Conservation (phyloP, 2,888 invertebrate species). For the Mythimna pallens region DNA sequence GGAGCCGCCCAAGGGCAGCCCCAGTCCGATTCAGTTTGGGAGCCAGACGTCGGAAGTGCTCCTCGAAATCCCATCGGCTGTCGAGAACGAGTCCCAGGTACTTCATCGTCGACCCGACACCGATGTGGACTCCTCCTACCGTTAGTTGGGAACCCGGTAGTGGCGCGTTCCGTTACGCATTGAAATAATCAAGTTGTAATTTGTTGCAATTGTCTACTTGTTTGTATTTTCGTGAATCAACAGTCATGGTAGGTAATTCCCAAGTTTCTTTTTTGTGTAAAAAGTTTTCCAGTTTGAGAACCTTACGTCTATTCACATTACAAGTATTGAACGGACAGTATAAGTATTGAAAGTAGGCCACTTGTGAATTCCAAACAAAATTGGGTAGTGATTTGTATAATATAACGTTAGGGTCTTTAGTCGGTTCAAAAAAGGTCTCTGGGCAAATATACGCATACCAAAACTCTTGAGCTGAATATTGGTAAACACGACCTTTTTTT, state of each 20-base stretch:
- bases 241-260: not conserved
- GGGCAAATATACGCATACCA: conserved; percentile 33
- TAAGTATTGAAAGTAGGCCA: conserved; percentile 40
- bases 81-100: no score
- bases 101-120: no score
- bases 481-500: conserved; percentile 41
- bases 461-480: conserved; percentile 43
- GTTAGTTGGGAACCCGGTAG: no score
- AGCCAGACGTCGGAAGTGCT: no score
- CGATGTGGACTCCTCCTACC: no score
- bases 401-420: conserved; percentile 48
- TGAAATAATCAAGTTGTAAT: conserved; percentile 10
- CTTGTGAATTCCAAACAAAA: conserved; percentile 39
- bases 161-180: conserved; percentile 17
- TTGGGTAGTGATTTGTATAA: conserved; percentile 55
- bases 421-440: conserved; percentile 48
- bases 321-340: conserved; percentile 27
- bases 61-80: no score
- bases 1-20: no score
- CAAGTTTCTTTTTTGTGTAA: not conserved
- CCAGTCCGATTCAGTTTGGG: no score
- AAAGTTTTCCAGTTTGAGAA: not conserved
- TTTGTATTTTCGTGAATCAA: not conserved
- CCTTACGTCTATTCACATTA: conserved; percentile 25
- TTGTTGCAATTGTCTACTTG: not conserved